A percentile compares a stretch with the other conserved stretches of the same genome.
These are phyloP conservation scores for Panzeria rudis DNA, from an alignment of 2,888 invertebrate species.

Conservation along the genomic window DNA sequence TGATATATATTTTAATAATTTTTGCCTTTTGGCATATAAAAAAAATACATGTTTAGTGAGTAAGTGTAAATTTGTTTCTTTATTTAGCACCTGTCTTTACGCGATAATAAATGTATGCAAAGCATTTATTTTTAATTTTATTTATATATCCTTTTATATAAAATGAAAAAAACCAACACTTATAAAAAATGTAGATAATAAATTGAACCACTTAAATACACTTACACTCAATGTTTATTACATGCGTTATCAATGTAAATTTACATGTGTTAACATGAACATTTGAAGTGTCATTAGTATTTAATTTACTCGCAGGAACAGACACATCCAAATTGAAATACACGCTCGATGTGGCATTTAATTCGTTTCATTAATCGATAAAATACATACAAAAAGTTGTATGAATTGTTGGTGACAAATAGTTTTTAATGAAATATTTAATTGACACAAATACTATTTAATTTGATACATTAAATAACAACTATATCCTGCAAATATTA, in stretches of 20 bases:
- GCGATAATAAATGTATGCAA: background rate
- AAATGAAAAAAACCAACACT: background rate
- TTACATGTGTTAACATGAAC: constrained; percentile 40
- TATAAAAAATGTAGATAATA: constrained; percentile 16
- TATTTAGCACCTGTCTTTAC: background rate
- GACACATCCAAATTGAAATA: background rate
- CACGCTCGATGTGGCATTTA: constrained; percentile 17
- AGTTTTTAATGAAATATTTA: constrained; percentile 33
- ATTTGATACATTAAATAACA: background rate
- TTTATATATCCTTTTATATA: background rate
- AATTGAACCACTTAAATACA: background rate
- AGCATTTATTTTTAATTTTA: background rate
- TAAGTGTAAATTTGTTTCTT: background rate
- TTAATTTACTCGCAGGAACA: constrained; percentile 10
- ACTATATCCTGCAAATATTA: background rate
- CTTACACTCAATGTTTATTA: no score
- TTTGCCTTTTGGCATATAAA: no score
- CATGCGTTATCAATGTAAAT: background rate
- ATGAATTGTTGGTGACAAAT: constrained; percentile 13
- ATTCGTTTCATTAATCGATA: constrained; percentile 46
- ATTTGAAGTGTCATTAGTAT: constrained; percentile 46
- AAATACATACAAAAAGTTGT: constrained; percentile 35
- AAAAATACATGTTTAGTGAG: background rate
- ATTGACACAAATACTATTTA: constrained; percentile 25
- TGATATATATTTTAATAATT: no score